These are phyloP conservation scores for Phylloscopus whistleri DNA, from an alignment of 2,113 vertebrate genomes.

Conservation along the genomic window DNA sequence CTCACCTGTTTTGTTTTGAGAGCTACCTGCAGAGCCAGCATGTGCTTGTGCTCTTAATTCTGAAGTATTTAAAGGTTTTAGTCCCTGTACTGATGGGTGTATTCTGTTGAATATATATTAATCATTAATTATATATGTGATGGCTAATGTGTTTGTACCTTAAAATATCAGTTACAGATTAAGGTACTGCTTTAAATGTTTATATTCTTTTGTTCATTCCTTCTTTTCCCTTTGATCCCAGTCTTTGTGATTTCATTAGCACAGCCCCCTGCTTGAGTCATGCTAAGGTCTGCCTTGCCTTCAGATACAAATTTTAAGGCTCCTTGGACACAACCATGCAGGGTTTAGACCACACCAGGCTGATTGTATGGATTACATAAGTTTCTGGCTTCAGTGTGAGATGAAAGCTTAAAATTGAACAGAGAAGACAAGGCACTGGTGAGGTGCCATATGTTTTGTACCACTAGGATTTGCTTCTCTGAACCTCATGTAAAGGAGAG, in stretches of 20 bases:
- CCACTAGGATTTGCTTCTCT: neutral
- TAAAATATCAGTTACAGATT: neutral
- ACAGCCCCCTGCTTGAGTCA: neutral
- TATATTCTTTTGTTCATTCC: neutral
- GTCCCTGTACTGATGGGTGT: neutral
- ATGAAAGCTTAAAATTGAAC: neutral
- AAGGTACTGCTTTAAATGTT: neutral
- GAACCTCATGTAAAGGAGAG: neutral
- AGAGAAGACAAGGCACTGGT: neutral
- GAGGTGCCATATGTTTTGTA: neutral
- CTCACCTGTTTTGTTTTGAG: neutral
- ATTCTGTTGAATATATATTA: neutral
- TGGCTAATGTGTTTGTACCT: neutral
- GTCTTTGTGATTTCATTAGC: neutral
- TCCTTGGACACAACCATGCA: neutral
- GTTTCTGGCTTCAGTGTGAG: neutral
- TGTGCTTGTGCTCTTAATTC: neutral
- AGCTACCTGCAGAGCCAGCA: neutral
- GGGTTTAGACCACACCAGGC: neutral
- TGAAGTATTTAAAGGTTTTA: neutral
- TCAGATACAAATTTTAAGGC: neutral
- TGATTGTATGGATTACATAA: accelerated
- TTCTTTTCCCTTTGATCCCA: neutral
- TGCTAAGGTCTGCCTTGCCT: neutral
- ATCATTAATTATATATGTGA: accelerated